phyloP scores from a whole-genome alignment of 2,113 vertebrate species.

The Poeciliopsis turrubarensis region DNA sequence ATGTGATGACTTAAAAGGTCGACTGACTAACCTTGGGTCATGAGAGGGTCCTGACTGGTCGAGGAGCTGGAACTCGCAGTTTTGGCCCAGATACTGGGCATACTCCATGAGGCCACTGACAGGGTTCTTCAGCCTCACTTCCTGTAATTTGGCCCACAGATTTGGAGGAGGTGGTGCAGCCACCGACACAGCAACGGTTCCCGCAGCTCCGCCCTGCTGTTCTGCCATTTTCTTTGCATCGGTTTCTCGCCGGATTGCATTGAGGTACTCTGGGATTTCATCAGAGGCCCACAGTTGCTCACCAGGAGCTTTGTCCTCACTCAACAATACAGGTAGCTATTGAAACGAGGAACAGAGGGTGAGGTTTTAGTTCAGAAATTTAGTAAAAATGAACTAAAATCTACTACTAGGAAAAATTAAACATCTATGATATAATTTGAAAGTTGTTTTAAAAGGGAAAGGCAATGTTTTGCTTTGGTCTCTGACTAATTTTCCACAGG shows the following conservation, averaged over 20 bases:
- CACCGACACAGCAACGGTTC: conserved; percentile 77
- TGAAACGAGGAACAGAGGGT: neutral
- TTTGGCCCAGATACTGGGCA: conserved; percentile 89
- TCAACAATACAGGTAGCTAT: neutral
- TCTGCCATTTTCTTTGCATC: conserved; percentile 42
- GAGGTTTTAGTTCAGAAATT: neutral
- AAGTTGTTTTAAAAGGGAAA: neutral
- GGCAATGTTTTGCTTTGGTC: neutral
- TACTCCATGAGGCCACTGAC: conserved; percentile 95
- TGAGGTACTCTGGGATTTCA: conserved; percentile 90
- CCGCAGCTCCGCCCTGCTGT: conserved; percentile 43
- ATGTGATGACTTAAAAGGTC: neutral
- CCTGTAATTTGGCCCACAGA: conserved; percentile 83
- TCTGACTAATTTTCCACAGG: too few relatives aligned
- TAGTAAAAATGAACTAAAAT: neutral
- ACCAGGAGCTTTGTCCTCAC: conserved; percentile 59
- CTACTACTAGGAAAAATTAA: neutral
- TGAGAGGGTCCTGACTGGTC: conserved; percentile 94
- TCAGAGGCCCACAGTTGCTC: conserved; percentile 87
- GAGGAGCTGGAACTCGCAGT: conserved; percentile 90
- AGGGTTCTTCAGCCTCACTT: conserved; percentile 92
- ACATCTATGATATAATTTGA: neutral
- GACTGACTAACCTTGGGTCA: conserved; percentile 87
- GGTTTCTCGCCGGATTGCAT: conserved; percentile 82
- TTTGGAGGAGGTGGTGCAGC: conserved; percentile 76